Evolutionary conservation across 2,797 vertebrate genomes (phyloP).

Genomic region (Silurus aristotelis): DNA sequence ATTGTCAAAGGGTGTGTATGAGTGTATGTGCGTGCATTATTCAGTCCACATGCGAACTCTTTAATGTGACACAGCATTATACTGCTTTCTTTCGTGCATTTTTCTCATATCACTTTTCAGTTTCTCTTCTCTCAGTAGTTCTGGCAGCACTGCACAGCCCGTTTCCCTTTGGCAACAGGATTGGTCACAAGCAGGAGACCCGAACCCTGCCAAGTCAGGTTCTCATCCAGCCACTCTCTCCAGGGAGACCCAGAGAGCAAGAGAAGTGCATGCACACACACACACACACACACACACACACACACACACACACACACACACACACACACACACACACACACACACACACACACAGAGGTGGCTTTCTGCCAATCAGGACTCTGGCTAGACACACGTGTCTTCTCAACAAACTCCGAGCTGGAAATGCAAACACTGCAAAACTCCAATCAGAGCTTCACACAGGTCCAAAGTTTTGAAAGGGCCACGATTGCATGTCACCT

Average conservation of each 20-base stretch:
- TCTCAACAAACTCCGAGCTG: slow-evolving; percentile 22
- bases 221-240: slow-evolving; percentile 37
- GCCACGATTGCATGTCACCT: not conserved
- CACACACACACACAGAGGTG: slow-evolving; percentile 26
- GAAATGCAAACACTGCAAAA: slow-evolving; percentile 36
- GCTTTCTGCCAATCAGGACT: slow-evolving; percentile 52
- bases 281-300: not conserved
- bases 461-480: slow-evolving; percentile 38
- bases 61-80: slow-evolving; percentile 36
- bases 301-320: not conserved
- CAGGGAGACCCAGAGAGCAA: slow-evolving; percentile 25
- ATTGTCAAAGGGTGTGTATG: slow-evolving; percentile 30
- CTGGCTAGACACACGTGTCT: slow-evolving; percentile 44
- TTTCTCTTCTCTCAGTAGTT: slow-evolving; percentile 17
- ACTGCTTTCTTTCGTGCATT: slow-evolving; percentile 20
- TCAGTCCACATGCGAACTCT: slow-evolving; percentile 45
- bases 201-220: slow-evolving; percentile 51
- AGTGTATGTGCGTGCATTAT: slow-evolving; percentile 34
- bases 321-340: not conserved
- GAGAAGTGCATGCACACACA: not conserved
- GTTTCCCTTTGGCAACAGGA: slow-evolving; percentile 54
- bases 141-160: slow-evolving; percentile 39
- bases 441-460: slow-evolving; percentile 37
- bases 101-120: slow-evolving; percentile 9
- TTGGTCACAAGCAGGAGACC: slow-evolving; percentile 58